phyloP scores from a whole-genome alignment of 1,140 invertebrate genomes.

The Streblospio benedicti region DNA sequence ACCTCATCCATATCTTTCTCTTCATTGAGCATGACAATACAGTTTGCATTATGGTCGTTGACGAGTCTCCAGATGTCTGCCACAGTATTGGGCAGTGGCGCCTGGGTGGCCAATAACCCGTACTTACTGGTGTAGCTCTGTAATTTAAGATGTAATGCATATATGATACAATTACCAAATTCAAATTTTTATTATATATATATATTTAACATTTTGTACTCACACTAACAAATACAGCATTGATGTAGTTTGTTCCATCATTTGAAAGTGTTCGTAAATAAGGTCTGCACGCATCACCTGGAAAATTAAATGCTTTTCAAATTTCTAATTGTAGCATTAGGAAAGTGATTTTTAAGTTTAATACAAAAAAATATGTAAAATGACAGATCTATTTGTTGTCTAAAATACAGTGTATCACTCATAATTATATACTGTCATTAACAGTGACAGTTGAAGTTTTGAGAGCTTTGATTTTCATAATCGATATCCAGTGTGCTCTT shows the following conservation, averaged over 20 bases:
- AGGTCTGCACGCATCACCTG: slow-evolving; percentile 2
- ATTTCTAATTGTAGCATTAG: background rate
- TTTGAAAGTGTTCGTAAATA: background rate
- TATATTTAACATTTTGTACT: too few species aligned
- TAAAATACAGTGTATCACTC: too few species aligned
- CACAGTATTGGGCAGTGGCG: slow-evolving; percentile 10
- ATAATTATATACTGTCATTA: too few species aligned
- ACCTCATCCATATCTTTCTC: too few species aligned
- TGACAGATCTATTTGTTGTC: too few species aligned
- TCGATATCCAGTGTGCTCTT: too few species aligned
- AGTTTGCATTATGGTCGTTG: slow-evolving; percentile 11
- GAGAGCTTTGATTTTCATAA: too few species aligned
- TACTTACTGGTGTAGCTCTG: slow-evolving; percentile 27
- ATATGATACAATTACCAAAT: too few species aligned
- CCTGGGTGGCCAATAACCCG: slow-evolving; percentile 28
- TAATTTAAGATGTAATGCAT: too few species aligned
- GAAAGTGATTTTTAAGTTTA: too few species aligned
- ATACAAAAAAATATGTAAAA: background rate
- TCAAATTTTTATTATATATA: too few species aligned
- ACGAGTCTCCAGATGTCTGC: slow-evolving; percentile 15
- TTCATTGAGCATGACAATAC: slow-evolving; percentile 18
- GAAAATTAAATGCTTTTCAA: background rate
- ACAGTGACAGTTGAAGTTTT: background rate
- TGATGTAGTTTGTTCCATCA: slow-evolving; percentile 4
- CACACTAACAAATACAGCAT: slow-evolving; percentile 1